Evolutionary conservation across 1,140 invertebrate species (phyloP), one percentile per base, ranked within the genome.

Genomic region (Saxidomus purpurata): DNA sequence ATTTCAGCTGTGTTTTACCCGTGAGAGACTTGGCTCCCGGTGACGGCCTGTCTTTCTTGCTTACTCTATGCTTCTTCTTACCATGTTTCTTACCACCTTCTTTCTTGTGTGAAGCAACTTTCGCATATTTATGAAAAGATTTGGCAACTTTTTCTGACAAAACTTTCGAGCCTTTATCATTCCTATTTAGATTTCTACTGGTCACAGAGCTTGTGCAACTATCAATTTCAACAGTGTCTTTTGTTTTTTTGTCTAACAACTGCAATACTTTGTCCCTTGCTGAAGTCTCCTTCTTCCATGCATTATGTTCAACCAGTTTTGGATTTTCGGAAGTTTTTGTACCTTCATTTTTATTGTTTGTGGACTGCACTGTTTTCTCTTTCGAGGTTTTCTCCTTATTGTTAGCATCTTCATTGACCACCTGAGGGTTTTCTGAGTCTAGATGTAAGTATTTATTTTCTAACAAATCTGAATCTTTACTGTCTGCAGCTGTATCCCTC

Each of bases 111-210:
- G 69, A 38, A n/a, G 85, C 25, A 11, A 88, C 19, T 13, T 71
- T 88, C 22, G 86, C 86, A 81, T 88, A 88, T 47, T 88, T 88
- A n/a, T 55, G 34, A 71, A 88, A 88, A 25, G 86, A 88, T 38
- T 71, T 67, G n/a, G 77, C 86, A 69, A 77, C 38, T 85, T 88
- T 90, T 63, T 84, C 71, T 40, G 52, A 77, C 8, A 63, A 59
- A 9, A 63, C 36, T 55, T 79, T 76, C 1, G 81, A 69, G 25
- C 71, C 71, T 81, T 55, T 88, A 36, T 85, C 83, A 85, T 76
- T 85, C 22, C 69, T 85, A 25, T 76, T 85, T 22, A 15, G 9
- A 36, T 31, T 74, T n/a, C 83, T 55, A 13, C n/a, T 36, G 9
- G 69, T 22, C 11, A 25, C 19, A 9, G 83, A 55, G 17, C 47